Percentiles rank a stretch among this genome's conserved stretches.
These are phyloP conservation scores for Nezara viridula DNA, from an alignment of 2,888 invertebrate genomes.

Conservation along the genomic window DNA sequence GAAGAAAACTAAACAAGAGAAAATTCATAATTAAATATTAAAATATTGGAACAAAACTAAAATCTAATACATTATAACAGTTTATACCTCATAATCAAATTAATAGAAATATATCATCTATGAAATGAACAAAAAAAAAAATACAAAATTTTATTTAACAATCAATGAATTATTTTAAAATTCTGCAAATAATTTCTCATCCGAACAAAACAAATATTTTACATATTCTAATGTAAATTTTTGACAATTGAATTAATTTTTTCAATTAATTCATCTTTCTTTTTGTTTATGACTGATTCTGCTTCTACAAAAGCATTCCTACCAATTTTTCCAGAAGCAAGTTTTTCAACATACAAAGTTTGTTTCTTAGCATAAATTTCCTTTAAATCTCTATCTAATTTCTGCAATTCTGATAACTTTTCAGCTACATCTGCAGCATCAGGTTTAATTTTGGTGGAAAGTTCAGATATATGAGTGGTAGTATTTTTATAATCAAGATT, in stretches of 20 bases:
- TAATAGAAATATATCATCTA: neutral
- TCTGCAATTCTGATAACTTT: slow-evolving; percentile 75
- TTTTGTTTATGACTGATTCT: slow-evolving; percentile 72
- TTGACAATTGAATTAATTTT: slow-evolving; percentile 72
- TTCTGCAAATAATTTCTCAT: neutral
- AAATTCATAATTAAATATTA: neutral
- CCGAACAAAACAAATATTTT: neutral
- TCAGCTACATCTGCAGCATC: slow-evolving; percentile 76
- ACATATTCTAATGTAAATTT: slow-evolving; percentile 68
- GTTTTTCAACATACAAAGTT: slow-evolving; percentile 74
- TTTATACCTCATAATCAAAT: neutral
- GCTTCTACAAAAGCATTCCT: slow-evolving; percentile 75
- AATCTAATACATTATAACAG: neutral
- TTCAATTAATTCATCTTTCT: slow-evolving; percentile 74
- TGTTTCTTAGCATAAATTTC: slow-evolving; percentile 71
- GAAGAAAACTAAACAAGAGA: neutral
- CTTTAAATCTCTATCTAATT: slow-evolving; percentile 71
- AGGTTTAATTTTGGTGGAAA: slow-evolving; percentile 72
- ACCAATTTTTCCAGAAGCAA: slow-evolving; percentile 75
- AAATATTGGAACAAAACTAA: neutral
- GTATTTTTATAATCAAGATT: slow-evolving; percentile 75
- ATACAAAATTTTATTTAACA: neutral
- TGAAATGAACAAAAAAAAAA: neutral
- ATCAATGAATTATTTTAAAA: neutral
- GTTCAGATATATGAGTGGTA: slow-evolving; percentile 72